phyloP scores from a whole-genome alignment of 2,888 invertebrate genomes.

The Eupithecia tripunctaria region DNA sequence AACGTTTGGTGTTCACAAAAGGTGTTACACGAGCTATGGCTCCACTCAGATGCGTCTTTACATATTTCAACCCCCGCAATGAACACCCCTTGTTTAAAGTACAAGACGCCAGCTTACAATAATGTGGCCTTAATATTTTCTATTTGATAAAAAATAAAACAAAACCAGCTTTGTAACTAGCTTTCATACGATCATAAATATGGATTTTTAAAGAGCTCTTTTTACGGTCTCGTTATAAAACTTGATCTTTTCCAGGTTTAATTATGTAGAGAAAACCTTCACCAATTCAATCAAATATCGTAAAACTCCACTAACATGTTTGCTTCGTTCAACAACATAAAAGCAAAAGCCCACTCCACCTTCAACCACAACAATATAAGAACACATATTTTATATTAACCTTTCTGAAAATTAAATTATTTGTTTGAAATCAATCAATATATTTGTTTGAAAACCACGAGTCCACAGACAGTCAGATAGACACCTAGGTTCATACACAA shows the following conservation, averaged over 20 bases:
- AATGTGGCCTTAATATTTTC: neutral
- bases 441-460: neutral
- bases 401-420: neutral
- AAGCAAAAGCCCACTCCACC: neutral
- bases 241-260: neutral
- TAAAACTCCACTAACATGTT: neutral
- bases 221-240: neutral
- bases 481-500: neutral
- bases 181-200: neutral
- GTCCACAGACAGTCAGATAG: neutral
- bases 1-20: neutral
- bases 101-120: neutral
- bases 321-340: neutral
- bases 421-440: too few species aligned
- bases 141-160: neutral
- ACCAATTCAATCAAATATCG: neutral
- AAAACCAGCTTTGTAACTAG: neutral
- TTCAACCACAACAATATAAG: neutral
- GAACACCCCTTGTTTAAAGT: neutral
- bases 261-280: neutral
- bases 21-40: neutral
- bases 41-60: neutral
- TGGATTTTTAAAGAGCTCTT: neutral
- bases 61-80: neutral
- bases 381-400: neutral